Base-by-base conservation (phyloP, 2,113 vertebrate species). In the Oryzias curvinotus region DNA sequence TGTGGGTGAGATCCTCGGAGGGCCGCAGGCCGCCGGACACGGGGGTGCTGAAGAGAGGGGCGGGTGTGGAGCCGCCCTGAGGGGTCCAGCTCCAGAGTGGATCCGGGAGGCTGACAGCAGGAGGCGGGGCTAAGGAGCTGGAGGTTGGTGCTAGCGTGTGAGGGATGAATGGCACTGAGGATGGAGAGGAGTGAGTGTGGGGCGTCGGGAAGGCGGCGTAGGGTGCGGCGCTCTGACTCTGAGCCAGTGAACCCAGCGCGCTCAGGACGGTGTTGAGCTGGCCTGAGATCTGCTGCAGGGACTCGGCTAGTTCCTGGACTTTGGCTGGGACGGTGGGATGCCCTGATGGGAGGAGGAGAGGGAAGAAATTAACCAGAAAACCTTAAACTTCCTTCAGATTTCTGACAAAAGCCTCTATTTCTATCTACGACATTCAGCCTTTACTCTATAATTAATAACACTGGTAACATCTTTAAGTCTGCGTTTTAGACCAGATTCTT, bases 191-290 rank as follows among this genome's bases (percentile, higher is more conserved):
- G 16, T 62, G 68, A 19, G 5, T 70, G 10, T 2, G 58, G 19
- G 83, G 60, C 69, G 77, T 1, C 15, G 90, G 83, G 62, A 3
- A 84, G 17, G 81, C 3, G 50, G 85, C 7, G n/a, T 74, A 81
- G 0, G 87, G 84, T 0, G 83, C 1, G 44, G 47, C 0, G 30
- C 25, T 48, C 1, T 85, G 90, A 46, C 71, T 84, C 0, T 63
- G 58, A 30, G 65, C 75, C 26, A 94, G 81, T 1, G 91, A 91
- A 21, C 87, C 91, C 82, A 98, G 61, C 0, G 91, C 30, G 3
- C 84, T 58, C 0, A 98, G 89, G 7, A 96, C 94, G 0, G 79
- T 71, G 5, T 92, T 93, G 7, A 99, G 91, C 73, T 98, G 94
- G 0, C 80, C 68, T 7, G 91, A 95, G 87, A 98, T 93, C 7